Evolutionary conservation across 2,888 invertebrate species (phyloP), one percentile per base, ranked within the genome.

Genomic region (Pilophorus perplexus): DNA sequence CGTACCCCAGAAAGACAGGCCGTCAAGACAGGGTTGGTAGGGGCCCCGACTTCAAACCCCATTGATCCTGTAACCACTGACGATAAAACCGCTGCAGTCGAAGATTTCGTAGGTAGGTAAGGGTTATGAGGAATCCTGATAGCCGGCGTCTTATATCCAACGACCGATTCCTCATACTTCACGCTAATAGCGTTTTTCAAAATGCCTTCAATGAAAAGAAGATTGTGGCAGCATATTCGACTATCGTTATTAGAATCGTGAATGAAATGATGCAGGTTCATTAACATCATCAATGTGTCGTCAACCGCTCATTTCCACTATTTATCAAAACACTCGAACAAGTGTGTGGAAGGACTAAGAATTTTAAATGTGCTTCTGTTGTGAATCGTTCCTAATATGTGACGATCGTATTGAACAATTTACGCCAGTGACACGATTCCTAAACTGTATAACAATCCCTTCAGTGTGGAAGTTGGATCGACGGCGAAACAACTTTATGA

Each of bases 311-410:
- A 12, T 42, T 42, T 16, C 10, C 16, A 5, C 6, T 14, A 5
- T 42, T 42, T 42, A 14, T 42, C 42, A 4, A 14, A n/a, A 14
- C 42, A 42, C 6, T 48, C 5, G 20, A 5, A 6, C 16, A 20
- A 4, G 27, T 54, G 6, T 54, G 54, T 37, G 54, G 54, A 10
- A 4, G 37, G 20, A 23, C 8, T 16, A 37, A n/a, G 5, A 8
- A n/a, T n/a, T n/a, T n/a, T n/a, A n/a, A n/a, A n/a, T n/a, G n/a
- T n/a, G n/a, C n/a, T n/a, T n/a, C n/a, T n/a, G n/a, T n/a, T n/a
- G n/a, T n/a, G 57, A 40, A 14, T 38, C 57, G 2, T 57, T 57
- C 14, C 14, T 57, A 23, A 57, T 57, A 2, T 57, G 57, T 14
- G 57, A 57, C 38, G 25, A 40, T 14, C 3, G 14, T 2, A 37